Conservation (phyloP, 2,113 vertebrate species). For the Noturus placidus region DNA sequence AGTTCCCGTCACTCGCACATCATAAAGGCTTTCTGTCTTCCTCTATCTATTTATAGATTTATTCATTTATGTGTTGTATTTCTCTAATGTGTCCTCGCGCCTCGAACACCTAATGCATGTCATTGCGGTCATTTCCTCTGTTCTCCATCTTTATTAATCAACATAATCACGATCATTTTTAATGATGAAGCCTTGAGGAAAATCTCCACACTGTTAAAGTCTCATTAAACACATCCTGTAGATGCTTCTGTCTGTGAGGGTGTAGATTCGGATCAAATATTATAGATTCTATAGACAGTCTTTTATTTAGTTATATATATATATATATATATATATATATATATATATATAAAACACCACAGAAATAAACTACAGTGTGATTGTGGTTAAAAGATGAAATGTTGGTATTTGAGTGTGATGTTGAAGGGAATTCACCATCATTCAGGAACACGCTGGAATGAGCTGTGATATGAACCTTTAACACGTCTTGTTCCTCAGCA, state of each 20-base stretch:
- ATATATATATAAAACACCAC: no score
- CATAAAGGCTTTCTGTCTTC: no score
- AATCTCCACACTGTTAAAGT: not conserved
- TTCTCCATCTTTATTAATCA: not conserved
- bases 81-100: not conserved
- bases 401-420: not conserved
- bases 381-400: not conserved
- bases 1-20: not conserved
- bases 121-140: not conserved
- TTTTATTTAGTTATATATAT: no score
- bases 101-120: not conserved
- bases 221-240: not conserved
- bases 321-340: no score
- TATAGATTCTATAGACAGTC: no score
- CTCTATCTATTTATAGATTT: no score
- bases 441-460: not conserved
- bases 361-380: no score
- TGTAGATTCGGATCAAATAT: not conserved
- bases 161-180: not conserved
- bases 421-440: not conserved
- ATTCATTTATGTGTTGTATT: not conserved
- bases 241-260: not conserved
- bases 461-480: not conserved
- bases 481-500: not conserved
- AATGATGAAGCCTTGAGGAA: not conserved